phyloP scores from a whole-genome alignment of 2,113 vertebrate species.

The Callopanchax toddi region DNA sequence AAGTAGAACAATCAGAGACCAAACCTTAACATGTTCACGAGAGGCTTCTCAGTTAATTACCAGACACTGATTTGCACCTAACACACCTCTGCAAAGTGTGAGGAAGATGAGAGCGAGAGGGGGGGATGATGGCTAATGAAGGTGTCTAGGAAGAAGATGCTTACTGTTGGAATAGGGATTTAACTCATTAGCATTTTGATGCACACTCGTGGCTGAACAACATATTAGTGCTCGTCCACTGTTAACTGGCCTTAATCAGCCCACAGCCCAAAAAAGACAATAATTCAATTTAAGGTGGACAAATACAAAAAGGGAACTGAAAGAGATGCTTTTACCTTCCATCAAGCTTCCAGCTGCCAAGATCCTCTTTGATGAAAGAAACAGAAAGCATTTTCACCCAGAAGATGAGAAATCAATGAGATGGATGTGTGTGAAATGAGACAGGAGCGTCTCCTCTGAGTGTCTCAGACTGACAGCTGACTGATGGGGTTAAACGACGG shows the following conservation, averaged over 20 bases:
- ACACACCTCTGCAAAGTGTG: constrained; percentile 16
- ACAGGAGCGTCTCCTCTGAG: constrained; percentile 47
- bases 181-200: constrained; percentile 42
- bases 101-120: constrained; percentile 35
- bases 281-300: constrained; percentile 30
- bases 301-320: constrained; percentile 29
- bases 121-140: constrained; percentile 38
- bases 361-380: constrained; percentile 31
- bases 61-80: constrained; percentile 31
- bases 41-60: constrained; percentile 47
- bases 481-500: constrained; percentile 56
- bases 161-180: constrained; percentile 18
- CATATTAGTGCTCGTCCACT: neutral
- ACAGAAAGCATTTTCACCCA: constrained; percentile 54
- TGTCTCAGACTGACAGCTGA: constrained; percentile 51
- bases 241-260: constrained; percentile 9
- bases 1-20: constrained; percentile 33
- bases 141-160: constrained; percentile 27
- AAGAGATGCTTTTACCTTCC: constrained; percentile 44
- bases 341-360: constrained; percentile 27
- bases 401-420: constrained; percentile 63
- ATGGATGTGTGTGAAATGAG: constrained; percentile 67
- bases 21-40: constrained; percentile 41
- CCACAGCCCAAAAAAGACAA: constrained; percentile 5
- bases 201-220: constrained; percentile 19